phyloP scores from a whole-genome alignment of 2,888 invertebrate genomes.

The Tiliacea citrago region DNA sequence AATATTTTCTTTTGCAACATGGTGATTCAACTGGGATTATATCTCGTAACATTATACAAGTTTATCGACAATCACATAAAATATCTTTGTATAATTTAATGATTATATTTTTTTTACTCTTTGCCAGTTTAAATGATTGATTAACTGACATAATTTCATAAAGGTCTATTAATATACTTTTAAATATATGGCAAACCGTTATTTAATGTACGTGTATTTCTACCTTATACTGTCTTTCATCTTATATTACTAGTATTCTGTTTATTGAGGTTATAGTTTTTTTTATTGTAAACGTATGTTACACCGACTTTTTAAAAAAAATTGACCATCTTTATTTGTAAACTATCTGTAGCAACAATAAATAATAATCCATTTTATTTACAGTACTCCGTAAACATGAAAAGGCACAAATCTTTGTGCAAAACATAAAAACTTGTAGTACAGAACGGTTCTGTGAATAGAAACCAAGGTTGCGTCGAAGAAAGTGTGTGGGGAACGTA shows the following conservation, averaged over 20 bases:
- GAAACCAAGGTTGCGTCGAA: background rate
- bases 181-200: background rate
- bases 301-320: background rate
- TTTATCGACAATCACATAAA: background rate
- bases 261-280: background rate
- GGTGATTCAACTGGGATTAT: conserved; percentile 19
- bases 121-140: background rate
- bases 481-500: conserved; percentile 36
- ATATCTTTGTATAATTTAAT: background rate
- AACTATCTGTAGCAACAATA: background rate
- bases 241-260: background rate
- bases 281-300: background rate
- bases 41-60: conserved; percentile 16
- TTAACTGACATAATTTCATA: background rate
- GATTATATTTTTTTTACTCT: background rate
- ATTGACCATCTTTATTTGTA: background rate
- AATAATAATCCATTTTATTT: background rate
- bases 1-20: conserved; percentile 9
- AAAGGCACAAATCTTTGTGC: background rate
- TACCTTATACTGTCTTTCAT: background rate
- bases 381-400: background rate
- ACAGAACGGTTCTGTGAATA: background rate
- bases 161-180: background rate
- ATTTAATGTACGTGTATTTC: background rate
- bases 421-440: background rate